Conservation (phyloP, 1,140 invertebrate species). For the Zaprionus davidi region DNA sequence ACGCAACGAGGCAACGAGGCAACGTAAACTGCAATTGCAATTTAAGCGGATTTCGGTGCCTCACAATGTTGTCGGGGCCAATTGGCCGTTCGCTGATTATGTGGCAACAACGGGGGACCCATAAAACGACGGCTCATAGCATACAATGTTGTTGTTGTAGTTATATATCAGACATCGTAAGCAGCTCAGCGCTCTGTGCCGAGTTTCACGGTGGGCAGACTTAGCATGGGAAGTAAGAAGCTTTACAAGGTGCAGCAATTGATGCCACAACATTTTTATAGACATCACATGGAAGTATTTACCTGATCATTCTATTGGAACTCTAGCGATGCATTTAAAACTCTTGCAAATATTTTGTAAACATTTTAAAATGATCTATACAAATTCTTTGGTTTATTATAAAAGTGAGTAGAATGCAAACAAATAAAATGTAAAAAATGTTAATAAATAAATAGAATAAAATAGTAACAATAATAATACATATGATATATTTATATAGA, state of each 20-base stretch:
- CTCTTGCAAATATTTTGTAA: no score
- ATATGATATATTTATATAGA: no score
- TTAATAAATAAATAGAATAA: no score
- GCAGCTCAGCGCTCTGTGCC: not conserved
- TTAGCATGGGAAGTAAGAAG: not conserved
- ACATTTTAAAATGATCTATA: no score
- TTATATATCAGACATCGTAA: not conserved
- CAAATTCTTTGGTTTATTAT: no score
- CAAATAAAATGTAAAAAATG: no score
- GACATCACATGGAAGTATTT: not conserved
- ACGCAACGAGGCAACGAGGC: conserved; percentile 6
- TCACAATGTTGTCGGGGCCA: conserved; percentile 36
- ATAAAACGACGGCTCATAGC: not conserved
- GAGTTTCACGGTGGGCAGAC: not conserved
- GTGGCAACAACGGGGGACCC: conserved; percentile 11
- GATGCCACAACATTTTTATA: not conserved
- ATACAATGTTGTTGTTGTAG: not conserved
- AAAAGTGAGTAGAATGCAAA: no score
- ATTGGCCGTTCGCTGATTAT: conserved; percentile 41
- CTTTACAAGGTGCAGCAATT: not conserved
- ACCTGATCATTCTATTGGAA: no score
- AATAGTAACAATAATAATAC: no score
- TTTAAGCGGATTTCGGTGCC: conserved; percentile 45
- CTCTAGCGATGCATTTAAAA: no score
- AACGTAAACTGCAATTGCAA: conserved; percentile 42